These are phyloP conservation scores for Schizopygopsis malacanthus DNA, from an alignment of 2,797 vertebrate genomes.

Conservation along the genomic window DNA sequence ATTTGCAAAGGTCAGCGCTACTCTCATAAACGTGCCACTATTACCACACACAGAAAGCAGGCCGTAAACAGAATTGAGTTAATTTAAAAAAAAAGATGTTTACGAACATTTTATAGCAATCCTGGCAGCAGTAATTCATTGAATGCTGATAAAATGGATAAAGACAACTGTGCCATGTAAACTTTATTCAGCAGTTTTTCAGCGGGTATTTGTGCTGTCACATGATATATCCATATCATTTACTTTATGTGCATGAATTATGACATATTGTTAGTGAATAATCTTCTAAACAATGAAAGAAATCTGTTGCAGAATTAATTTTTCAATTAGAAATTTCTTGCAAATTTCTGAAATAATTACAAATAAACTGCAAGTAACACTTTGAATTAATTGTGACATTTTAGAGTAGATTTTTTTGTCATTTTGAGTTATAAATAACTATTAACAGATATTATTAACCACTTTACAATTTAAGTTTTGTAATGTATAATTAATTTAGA, in stretches of 20 bases:
- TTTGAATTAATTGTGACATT: neutral
- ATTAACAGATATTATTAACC: neutral
- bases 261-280: neutral
- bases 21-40: neutral
- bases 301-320: neutral
- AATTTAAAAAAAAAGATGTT: neutral
- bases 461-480: neutral
- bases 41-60: neutral
- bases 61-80: neutral
- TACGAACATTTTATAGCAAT: neutral
- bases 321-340: neutral
- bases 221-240: neutral
- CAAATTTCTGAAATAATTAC: neutral
- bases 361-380: neutral
- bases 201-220: neutral
- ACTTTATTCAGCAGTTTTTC: neutral
- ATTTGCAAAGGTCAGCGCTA: neutral
- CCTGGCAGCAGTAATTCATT: neutral
- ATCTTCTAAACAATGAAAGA: neutral
- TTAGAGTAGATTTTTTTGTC: neutral
- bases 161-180: neutral
- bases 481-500: neutral
- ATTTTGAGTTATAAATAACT: neutral
- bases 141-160: neutral
- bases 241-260: neutral